Base-by-base conservation (phyloP, 2,113 vertebrate species). In the Thomomys bottae region DNA sequence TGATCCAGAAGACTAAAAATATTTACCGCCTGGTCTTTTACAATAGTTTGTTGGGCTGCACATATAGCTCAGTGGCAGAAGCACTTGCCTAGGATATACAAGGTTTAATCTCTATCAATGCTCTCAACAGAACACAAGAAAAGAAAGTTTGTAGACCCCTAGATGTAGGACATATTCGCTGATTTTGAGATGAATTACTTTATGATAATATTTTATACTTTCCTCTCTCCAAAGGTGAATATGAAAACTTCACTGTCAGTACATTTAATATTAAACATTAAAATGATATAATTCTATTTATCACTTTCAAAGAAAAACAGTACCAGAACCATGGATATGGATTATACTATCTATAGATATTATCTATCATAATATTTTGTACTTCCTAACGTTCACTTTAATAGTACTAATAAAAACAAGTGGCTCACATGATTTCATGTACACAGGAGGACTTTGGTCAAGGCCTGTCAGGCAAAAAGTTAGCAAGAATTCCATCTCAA, bases 301-400 rank as follows among this genome's bases (percentile, higher is more conserved):
- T 8, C 28, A 75, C n/a, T 79, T 70, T 36, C 81, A 76, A n/a
- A 32, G 21, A 30, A 76, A 81, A 89, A 72, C 11, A 87, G 68
- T 66, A 91, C 17, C 20, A 67, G 30, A 92, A 76, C 34, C 10
- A 76, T 15, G 21, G 34, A 49, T 24, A 91, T 2, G 79, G 30
- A 54, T 61, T 64, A 70, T 66, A 75, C 18, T 83, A 73, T 72
- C 78, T 38, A 86, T 24, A 76, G 36, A 54, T 87, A 87, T 28
- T 26, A 54, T 66, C 10, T 92, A 4, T 30, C 88, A 49, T 63
- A 49, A 49, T 49, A 49, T 73, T 42, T 42, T 10, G 5, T 63
- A 38, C 23, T 87, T 89, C 32, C 38, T 49, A 63, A 87, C 28
- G 89, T 93, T 84, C 79, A 36, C 21, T 45, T 91, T 78, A 93